Base-by-base conservation (phyloP, 1,140 invertebrate genomes). In the Diabrotica undecimpunctata region DNA sequence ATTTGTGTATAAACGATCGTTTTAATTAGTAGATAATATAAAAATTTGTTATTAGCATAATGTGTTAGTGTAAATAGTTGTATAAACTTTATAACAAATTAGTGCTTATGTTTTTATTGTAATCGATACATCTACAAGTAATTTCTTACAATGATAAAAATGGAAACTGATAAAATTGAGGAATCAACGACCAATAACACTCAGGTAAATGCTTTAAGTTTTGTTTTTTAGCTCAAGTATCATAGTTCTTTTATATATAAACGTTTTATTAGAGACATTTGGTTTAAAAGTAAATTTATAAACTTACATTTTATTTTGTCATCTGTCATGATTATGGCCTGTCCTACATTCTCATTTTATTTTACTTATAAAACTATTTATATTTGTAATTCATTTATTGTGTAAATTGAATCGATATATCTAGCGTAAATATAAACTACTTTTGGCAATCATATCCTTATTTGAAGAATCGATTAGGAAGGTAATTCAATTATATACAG, bases 161-260 rank as follows among this genome's bases (percentile, higher is more conserved):
- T 87, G 85, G 85, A 87, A 82, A 86, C 85, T 71, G 85, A 87
- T 79, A 86, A 85, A 79, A 82, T 84, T 75, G 84, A 86, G 75
- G 85, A 87, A 76, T 79, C 83, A 67, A 83, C 82, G 72, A 80
- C 80, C 55, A 77, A 65, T 62, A 84, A 64, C 63, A 84, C 81
- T 67, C 84, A 86, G 84, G 85, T 86, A 77, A 75, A 68, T 73
- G 52, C 50, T 25, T 25, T 25, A 37, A 5, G 50, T 7, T 57
- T 50, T 55, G 54, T 12, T 25, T 2, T 25, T 7, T 57, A 38
- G 38, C 25, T 25, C 4, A 25, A 25, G 25, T 25, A 25, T 25
- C 25, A 2, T 25, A 25, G 25, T 25, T 25, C 25, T 25, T 25
- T 25, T 25, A 25, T 25, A 4, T 25, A 25, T 25, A 25, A 25